A percentile compares a stretch with the other conserved stretches of the same genome.
Conservation (phyloP, 2,113 vertebrate species). For the Indri indri region DNA sequence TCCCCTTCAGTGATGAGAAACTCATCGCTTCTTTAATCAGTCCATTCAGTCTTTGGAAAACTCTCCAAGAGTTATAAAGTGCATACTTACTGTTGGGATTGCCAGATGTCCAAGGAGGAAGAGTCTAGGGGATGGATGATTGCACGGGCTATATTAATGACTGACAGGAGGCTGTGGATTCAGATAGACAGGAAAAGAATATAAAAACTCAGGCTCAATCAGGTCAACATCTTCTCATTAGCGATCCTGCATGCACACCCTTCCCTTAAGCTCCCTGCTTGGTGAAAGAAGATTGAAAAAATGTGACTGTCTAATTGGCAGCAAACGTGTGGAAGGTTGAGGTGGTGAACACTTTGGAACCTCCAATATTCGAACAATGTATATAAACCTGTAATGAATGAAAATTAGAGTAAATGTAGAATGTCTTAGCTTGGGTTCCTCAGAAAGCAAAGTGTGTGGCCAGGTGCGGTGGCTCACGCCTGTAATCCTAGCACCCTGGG, state of each 20-base stretch:
- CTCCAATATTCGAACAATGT: background rate
- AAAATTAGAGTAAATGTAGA: conserved; percentile 18
- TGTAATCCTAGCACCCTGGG: too few relatives aligned
- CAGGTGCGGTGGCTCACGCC: too few relatives aligned
- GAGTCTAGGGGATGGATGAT: background rate
- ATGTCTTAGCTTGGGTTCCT: background rate
- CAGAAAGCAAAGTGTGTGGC: background rate
- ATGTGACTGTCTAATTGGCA: background rate
- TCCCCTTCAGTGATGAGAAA: background rate
- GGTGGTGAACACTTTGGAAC: background rate
- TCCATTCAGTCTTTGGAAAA: background rate
- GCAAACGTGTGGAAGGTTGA: background rate
- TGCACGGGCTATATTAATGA: background rate
- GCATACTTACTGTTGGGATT: background rate
- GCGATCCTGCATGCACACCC: background rate
- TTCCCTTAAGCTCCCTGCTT: background rate
- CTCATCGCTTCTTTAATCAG: background rate
- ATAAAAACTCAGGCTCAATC: background rate
- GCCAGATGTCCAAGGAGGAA: background rate
- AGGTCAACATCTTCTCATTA: background rate
- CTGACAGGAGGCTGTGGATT: background rate
- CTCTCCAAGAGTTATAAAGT: background rate
- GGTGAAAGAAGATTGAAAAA: background rate
- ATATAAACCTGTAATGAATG: background rate
- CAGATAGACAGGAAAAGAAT: background rate